A percentile compares a stretch with the other conserved stretches of the same genome.
These are phyloP conservation scores for Todiramphus saurophagus DNA, from an alignment of 2,113 vertebrate species.

Conservation along the genomic window DNA sequence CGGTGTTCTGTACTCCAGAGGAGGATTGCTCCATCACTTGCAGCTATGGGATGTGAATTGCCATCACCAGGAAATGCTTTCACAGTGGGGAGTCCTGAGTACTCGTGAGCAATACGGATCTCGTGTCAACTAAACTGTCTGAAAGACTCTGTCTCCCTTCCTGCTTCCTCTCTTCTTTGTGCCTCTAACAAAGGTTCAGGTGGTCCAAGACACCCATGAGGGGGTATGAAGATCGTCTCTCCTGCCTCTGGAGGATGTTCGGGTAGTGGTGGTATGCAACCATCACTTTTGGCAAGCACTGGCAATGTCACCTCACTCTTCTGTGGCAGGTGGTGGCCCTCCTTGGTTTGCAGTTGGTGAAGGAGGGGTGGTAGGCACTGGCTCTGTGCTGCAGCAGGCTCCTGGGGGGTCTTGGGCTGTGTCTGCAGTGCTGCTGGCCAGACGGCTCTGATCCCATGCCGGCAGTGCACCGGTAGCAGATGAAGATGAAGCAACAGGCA, in stretches of 20 bases:
- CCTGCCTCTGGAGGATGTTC: background rate
- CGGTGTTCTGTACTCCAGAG: background rate
- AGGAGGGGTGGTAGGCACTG: background rate
- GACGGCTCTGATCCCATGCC: rapidly evolving
- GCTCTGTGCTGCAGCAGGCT: rapidly evolving
- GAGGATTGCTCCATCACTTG: background rate
- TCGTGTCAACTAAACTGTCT: background rate
- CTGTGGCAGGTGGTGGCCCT: background rate
- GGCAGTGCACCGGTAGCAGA: background rate
- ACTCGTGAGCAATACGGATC: background rate
- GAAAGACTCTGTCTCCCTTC: background rate
- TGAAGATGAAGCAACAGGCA: background rate
- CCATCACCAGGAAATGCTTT: background rate
- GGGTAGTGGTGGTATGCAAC: background rate
- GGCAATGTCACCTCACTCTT: rapidly evolving
- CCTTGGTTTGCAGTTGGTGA: background rate
- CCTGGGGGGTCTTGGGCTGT: background rate
- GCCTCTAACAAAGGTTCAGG: background rate
- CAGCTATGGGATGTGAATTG: background rate
- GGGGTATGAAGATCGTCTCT: no score
- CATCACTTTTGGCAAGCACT: background rate
- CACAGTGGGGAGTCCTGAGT: background rate
- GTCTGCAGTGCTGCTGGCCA: background rate
- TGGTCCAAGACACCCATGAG: background rate
- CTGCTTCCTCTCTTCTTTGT: background rate